Conservation (phyloP, 1,140 invertebrate genomes). For the Grapholita molesta region DNA sequence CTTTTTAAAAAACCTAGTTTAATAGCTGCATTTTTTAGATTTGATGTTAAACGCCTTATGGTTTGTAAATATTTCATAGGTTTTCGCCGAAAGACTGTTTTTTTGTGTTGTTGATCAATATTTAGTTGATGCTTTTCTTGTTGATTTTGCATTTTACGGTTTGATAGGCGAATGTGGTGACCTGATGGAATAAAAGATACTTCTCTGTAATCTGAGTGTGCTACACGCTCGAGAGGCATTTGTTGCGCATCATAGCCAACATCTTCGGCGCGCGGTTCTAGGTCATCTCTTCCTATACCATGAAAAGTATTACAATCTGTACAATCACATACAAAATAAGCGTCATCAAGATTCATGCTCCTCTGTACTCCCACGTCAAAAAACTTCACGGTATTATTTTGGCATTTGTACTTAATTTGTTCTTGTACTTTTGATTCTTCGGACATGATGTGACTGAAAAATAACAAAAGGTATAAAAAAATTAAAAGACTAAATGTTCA, state of each 20-base stretch:
- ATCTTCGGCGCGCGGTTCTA: neutral
- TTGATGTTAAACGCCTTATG: neutral
- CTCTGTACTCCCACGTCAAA: neutral
- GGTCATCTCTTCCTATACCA: neutral
- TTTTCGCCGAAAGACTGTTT: neutral
- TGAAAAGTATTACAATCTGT: neutral
- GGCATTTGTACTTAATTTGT: neutral
- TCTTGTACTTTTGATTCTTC: neutral
- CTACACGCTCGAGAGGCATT: neutral
- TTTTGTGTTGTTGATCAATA: neutral
- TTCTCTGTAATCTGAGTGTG: neutral
- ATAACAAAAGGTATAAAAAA: neutral
- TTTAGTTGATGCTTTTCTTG: neutral
- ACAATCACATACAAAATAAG: neutral
- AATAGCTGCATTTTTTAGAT: neutral
- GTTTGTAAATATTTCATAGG: neutral
- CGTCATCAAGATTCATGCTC: neutral
- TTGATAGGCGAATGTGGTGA: neutral
- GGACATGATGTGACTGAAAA: neutral
- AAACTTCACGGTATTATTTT: neutral
- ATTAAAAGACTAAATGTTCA: no score
- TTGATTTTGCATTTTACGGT: neutral
- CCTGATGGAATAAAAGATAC: neutral
- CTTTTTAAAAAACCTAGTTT: neutral
- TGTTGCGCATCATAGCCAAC: neutral